phyloP scores from a whole-genome alignment of 2,888 invertebrate species.

The Gasteruption jaculator region DNA sequence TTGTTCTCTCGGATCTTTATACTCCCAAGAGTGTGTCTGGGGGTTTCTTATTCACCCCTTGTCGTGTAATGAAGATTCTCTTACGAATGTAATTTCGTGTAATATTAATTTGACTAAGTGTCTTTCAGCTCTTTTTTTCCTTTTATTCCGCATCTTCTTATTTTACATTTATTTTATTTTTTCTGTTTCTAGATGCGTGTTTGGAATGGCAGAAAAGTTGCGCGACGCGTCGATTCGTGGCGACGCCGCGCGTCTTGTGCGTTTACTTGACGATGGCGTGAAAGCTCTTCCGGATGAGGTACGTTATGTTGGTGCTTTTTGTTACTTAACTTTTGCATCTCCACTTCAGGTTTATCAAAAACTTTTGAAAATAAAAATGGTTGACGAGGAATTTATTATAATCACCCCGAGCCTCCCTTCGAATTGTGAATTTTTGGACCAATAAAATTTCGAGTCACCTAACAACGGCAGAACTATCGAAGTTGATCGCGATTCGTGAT shows the following conservation, averaged over 20 bases:
- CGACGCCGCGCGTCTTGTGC: constrained; percentile 47
- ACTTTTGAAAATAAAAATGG: too few species aligned
- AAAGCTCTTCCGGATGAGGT: constrained; percentile 49
- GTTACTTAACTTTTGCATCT: too few species aligned
- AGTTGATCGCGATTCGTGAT: too few species aligned
- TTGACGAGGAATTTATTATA: too few species aligned
- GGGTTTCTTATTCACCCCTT: too few species aligned
- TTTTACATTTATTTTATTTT: constrained; percentile 12
- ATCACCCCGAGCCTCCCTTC: too few species aligned
- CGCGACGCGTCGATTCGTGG: constrained; percentile 52
- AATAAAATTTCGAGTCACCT: too few species aligned
- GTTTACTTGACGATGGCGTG: constrained; percentile 47
- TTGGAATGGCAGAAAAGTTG: constrained; percentile 51
- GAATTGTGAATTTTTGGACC: too few species aligned
- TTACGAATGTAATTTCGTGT: constrained; percentile 12
- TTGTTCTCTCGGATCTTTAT: too few species aligned
- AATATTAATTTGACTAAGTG: constrained; percentile 11
- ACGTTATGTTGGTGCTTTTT: constrained; percentile 24
- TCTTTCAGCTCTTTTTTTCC: constrained; percentile 7
- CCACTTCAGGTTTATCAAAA: too few species aligned
- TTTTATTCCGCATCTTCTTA: neutral
- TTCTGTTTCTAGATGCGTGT: constrained; percentile 36
- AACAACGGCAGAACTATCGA: too few species aligned
- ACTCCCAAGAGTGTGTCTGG: too few species aligned
- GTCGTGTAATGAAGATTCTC: constrained; percentile 1